Evolutionary conservation across 2,888 invertebrate species (phyloP), one percentile per base, ranked within the genome.

Genomic region (Dryobotodes eremita): DNA sequence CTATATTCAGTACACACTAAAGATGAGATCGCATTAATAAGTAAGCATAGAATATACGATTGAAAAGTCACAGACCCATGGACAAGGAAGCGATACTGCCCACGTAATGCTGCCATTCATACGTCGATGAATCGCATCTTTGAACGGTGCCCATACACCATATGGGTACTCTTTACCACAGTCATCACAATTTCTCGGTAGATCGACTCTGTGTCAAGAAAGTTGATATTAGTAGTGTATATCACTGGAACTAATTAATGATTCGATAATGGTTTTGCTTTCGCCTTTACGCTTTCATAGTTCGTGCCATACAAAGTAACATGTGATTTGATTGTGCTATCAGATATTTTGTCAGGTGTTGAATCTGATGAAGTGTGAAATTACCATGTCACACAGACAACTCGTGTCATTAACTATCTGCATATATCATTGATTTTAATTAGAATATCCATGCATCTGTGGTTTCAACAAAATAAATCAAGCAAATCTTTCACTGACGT

Each of bases 201-300:
- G 20, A 85, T 86, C 76, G 68, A 68, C 68, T 72, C 36, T 85
- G 86, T 82, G 88, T 64, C 71, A 82, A 77, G 79, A 85, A 88
- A 85, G 78, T 76, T 46, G 50, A 73, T 61, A 77, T 86, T 85
- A 86, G 77, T 89, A 77, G 75, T 90, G 85, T 89, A 92, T 92
- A 92, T 91, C 92, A 92, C 91, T 91, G 89, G 88, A 92, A 91
- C 91, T 92, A 93, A 93, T 92, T 85, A 91, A 89, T 87, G 84
- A 82, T 79, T 81, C 78, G 75, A 91, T 87, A 89, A 89, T 88
- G 78, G 85, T 77, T 89, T 87, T 85, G 90, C 91, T 92, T 91
- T 92, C 92, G 77, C 91, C 88, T 92, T 93, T 86, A 93, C 93
- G 93, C 94, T 93, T 93, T 94, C 92, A 79, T 92, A 85, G 82